phyloP scores from a whole-genome alignment of 2,797 vertebrate genomes.

The Tadarida brasiliensis region DNA sequence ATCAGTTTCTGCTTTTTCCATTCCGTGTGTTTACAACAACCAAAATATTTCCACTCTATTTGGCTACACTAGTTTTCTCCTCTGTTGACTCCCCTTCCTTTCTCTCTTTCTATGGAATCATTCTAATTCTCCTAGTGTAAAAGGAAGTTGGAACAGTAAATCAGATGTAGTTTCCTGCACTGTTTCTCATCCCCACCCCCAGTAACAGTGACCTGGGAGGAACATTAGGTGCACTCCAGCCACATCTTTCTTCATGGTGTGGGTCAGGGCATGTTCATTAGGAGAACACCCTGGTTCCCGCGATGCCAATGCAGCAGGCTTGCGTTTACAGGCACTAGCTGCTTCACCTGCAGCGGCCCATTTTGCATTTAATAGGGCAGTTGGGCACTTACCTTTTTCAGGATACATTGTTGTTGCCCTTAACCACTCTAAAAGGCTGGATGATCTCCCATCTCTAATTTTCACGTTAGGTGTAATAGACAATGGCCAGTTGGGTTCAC shows the following conservation, averaged over 20 bases:
- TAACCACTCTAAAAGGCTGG: neutral
- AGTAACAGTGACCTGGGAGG: neutral
- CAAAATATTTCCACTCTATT: neutral
- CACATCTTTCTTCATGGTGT: neutral
- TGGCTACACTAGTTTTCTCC: neutral
- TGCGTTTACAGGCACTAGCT: neutral
- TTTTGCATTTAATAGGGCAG: neutral
- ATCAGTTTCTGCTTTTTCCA: neutral
- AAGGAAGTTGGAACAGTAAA: neutral
- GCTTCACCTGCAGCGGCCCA: neutral
- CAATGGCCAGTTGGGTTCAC: neutral
- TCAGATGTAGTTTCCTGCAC: neutral
- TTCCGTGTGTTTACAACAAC: neutral
- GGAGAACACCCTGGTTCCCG: neutral
- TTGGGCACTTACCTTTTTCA: neutral
- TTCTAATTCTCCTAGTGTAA: conserved; percentile 45
- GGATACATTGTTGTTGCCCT: neutral
- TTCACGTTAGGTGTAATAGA: neutral
- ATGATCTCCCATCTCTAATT: conserved; percentile 3
- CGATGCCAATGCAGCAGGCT: neutral
- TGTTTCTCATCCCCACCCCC: neutral
- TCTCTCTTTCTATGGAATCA: neutral
- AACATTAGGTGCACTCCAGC: neutral
- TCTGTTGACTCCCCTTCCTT: neutral
- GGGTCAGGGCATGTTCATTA: no score